Percentiles rank a stretch among this genome's conserved stretches.
Evolutionary conservation across 2,113 vertebrate genomes (phyloP).

Genomic region (Catharus minimus): DNA sequence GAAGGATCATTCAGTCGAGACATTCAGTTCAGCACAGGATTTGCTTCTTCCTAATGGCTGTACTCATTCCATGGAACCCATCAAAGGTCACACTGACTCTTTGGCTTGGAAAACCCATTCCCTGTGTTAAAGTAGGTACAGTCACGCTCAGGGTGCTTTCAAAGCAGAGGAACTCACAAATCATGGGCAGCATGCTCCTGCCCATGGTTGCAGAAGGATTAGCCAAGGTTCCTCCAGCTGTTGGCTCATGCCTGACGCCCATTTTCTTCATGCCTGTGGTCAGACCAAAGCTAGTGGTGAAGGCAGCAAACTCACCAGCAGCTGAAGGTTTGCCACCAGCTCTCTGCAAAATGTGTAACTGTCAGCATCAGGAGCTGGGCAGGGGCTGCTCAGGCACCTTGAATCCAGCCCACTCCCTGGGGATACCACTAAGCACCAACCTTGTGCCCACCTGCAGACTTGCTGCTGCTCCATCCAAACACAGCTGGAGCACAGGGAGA

Average conservation of each 20-base stretch:
- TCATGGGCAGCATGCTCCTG: not conserved
- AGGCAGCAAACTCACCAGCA: slow-evolving; percentile 18
- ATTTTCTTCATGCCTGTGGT: slow-evolving; percentile 65
- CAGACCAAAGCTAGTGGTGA: slow-evolving; percentile 5
- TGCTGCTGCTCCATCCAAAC: not conserved
- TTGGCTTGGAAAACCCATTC: not conserved
- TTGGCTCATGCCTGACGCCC: slow-evolving; percentile 13
- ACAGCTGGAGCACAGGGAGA: not conserved
- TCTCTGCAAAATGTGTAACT: not conserved
- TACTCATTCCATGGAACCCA: not conserved
- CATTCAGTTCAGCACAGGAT: not conserved
- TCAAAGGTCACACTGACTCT: not conserved
- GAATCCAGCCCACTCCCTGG: not conserved
- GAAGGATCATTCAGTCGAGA: not conserved
- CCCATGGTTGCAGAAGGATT: slow-evolving; percentile 31
- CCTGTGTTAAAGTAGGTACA: not conserved
- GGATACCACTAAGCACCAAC: not conserved
- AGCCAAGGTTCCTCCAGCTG: not conserved
- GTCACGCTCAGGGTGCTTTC: not conserved
- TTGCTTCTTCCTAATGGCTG: not conserved
- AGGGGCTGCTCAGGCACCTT: not conserved
- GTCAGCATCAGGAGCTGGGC: not conserved
- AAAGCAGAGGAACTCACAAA: slow-evolving; percentile 9
- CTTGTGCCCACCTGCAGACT: not conserved
- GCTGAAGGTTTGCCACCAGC: slow-evolving; percentile 8